Evolutionary conservation across 2,888 invertebrate genomes (phyloP).

Genomic region (Cheilosia urbana): DNA sequence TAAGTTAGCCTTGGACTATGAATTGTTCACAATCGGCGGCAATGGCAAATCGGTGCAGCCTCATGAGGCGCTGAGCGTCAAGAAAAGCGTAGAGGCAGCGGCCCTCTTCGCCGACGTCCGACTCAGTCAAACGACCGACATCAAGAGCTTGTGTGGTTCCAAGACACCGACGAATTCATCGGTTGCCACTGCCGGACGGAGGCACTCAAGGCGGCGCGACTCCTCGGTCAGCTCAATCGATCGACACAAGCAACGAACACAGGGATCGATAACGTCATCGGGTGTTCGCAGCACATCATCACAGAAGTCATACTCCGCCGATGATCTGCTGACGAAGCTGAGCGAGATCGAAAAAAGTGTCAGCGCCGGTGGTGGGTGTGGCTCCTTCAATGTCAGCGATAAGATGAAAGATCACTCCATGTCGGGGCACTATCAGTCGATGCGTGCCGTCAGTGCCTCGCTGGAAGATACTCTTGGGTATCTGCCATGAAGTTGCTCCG

Average conservation of each 20-base stretch:
- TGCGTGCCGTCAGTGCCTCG: slow-evolving; percentile 83
- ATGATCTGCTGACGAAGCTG: slow-evolving; percentile 81
- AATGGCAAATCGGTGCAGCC: slow-evolving; percentile 86
- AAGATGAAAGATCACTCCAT: slow-evolving; percentile 64
- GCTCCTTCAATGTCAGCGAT: slow-evolving; percentile 73
- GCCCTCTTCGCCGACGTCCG: slow-evolving; percentile 92
- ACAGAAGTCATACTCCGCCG: slow-evolving; percentile 81
- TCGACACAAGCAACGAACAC: slow-evolving; percentile 77
- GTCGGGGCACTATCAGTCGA: slow-evolving; percentile 82
- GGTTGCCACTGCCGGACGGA: slow-evolving; percentile 51
- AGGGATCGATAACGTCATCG: slow-evolving; percentile 71
- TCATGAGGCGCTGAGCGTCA: slow-evolving; percentile 91
- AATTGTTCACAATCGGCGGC: slow-evolving; percentile 86
- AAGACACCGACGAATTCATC: slow-evolving; percentile 50
- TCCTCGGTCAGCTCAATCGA: slow-evolving; percentile 79
- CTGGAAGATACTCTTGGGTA: slow-evolving; percentile 84
- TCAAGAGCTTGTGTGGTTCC: slow-evolving; percentile 84
- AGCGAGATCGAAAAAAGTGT: slow-evolving; percentile 80
- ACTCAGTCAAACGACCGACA: slow-evolving; percentile 89
- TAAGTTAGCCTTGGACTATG: slow-evolving; percentile 91
- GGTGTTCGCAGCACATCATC: slow-evolving; percentile 71
- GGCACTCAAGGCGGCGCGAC: slow-evolving; percentile 79
- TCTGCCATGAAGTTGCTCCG: slow-evolving; percentile 80
- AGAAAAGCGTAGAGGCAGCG: slow-evolving; percentile 95
- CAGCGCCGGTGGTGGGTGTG: slow-evolving; percentile 75